phyloP scores from a whole-genome alignment of 2,797 vertebrate genomes.

The Ceyx erithaca region DNA sequence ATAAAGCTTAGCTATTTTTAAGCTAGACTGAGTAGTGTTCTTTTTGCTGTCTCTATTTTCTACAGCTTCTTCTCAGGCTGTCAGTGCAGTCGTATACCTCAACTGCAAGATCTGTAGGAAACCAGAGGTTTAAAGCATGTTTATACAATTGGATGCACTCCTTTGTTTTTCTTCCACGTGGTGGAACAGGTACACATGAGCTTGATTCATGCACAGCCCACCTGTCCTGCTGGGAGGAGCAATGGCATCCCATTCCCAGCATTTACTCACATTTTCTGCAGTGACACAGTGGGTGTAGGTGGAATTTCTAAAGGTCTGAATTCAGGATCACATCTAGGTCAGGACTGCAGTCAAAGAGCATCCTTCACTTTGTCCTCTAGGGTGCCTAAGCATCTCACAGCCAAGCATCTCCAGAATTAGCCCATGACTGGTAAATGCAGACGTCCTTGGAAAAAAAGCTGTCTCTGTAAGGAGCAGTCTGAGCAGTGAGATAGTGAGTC shows the following conservation, averaged over 20 bases:
- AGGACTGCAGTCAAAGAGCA: not conserved
- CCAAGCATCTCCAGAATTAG: not conserved
- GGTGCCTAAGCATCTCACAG: not conserved
- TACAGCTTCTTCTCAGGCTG: not conserved
- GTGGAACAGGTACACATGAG: not conserved
- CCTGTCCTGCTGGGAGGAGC: not conserved
- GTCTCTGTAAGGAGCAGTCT: not conserved
- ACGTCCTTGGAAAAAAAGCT: not conserved
- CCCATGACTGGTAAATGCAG: not conserved
- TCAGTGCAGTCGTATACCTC: not conserved
- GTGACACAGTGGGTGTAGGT: rapidly evolving
- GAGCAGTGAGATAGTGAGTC: not conserved
- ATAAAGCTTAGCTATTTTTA: conserved; percentile 33
- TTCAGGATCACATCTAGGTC: not conserved
- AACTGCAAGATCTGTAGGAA: not conserved
- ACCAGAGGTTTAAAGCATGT: not conserved
- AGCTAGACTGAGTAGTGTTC: not conserved
- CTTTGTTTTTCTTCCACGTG: not conserved
- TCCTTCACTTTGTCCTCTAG: not conserved
- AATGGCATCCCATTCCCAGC: not conserved
- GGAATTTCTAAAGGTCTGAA: not conserved
- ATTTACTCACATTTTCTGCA: not conserved
- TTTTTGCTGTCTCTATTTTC: not conserved
- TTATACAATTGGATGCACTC: not conserved
- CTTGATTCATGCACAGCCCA: not conserved